Conservation (phyloP, 2,888 invertebrate genomes). For the Cheilosia soror region DNA sequence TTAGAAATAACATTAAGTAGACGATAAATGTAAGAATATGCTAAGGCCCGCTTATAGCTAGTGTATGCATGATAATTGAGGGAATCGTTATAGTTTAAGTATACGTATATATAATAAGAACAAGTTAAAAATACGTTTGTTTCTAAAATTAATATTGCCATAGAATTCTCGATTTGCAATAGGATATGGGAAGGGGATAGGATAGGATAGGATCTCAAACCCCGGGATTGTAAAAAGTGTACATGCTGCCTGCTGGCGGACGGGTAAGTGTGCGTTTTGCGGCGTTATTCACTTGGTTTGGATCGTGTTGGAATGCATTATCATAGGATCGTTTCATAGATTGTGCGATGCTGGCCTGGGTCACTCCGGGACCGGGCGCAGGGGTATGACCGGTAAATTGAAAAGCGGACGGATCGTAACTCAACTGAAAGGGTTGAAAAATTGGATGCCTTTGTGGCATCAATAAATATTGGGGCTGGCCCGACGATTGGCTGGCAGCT, state of each 20-base stretch:
- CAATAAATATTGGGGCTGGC: slow-evolving; percentile 82
- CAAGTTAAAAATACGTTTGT: slow-evolving; percentile 43
- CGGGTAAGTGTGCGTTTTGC: slow-evolving; percentile 82
- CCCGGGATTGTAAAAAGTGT: slow-evolving; percentile 81
- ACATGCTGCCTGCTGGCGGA: slow-evolving; percentile 78
- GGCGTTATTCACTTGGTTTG: slow-evolving; percentile 79
- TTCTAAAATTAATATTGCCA: slow-evolving; percentile 75
- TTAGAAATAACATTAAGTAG: slow-evolving; percentile 52
- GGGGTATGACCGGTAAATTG: slow-evolving; percentile 62
- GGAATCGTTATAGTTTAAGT: slow-evolving; percentile 46
- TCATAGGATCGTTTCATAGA: slow-evolving; percentile 89
- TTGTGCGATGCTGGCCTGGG: slow-evolving; percentile 76
- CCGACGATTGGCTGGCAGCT: slow-evolving; percentile 68
- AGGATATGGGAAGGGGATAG: neutral
- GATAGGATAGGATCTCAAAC: slow-evolving; percentile 75
- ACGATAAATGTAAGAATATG: slow-evolving; percentile 45
- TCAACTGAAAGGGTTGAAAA: slow-evolving; percentile 81
- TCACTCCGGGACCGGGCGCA: slow-evolving; percentile 73
- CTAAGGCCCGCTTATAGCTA: slow-evolving; percentile 68
- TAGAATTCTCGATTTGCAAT: slow-evolving; percentile 58
- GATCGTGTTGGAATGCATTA: slow-evolving; percentile 87
- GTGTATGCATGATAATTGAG: slow-evolving; percentile 61
- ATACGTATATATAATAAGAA: slow-evolving; percentile 20
- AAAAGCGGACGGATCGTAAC: slow-evolving; percentile 77
- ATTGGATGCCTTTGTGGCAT: slow-evolving; percentile 81